Conservation (phyloP, 2,888 invertebrate species). For the Nipponacmea schrenckii region DNA sequence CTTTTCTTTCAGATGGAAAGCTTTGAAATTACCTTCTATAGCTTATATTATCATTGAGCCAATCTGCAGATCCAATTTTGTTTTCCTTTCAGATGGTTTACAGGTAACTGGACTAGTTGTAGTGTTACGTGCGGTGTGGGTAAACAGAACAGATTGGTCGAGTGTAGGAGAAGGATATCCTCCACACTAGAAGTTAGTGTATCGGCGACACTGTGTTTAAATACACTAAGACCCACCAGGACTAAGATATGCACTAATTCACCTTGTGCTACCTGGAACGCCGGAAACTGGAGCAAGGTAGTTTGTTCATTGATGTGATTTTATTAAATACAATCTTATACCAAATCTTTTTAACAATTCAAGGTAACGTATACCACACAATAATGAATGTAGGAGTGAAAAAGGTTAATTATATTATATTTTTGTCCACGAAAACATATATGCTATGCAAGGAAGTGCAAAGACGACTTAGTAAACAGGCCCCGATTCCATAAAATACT, state of each 20-base stretch:
- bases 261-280: slow-evolving; percentile 70
- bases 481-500: too few relatives aligned
- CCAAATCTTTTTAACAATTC: not conserved
- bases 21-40: too few relatives aligned
- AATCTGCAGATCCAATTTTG: not conserved
- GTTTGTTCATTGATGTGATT: not conserved
- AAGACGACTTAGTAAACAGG: too few relatives aligned
- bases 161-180: slow-evolving; percentile 77
- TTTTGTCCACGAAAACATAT: too few relatives aligned
- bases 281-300: slow-evolving; percentile 74
- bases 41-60: too few relatives aligned
- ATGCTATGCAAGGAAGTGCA: too few relatives aligned
- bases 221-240: slow-evolving; percentile 66
- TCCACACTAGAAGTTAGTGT: slow-evolving; percentile 73
- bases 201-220: slow-evolving; percentile 75
- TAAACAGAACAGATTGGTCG: slow-evolving; percentile 78
- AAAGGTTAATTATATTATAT: too few relatives aligned
- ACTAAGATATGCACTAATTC: slow-evolving; percentile 51
- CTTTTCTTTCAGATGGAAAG: too few relatives aligned
- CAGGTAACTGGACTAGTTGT: slow-evolving; percentile 83
- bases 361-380: too few relatives aligned
- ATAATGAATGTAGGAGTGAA: too few relatives aligned
- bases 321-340: not conserved
- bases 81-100: slow-evolving; percentile 76
- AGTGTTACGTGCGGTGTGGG: slow-evolving; percentile 81